phyloP scores from a whole-genome alignment of 1,140 invertebrate species.

The Drosophila lini region DNA sequence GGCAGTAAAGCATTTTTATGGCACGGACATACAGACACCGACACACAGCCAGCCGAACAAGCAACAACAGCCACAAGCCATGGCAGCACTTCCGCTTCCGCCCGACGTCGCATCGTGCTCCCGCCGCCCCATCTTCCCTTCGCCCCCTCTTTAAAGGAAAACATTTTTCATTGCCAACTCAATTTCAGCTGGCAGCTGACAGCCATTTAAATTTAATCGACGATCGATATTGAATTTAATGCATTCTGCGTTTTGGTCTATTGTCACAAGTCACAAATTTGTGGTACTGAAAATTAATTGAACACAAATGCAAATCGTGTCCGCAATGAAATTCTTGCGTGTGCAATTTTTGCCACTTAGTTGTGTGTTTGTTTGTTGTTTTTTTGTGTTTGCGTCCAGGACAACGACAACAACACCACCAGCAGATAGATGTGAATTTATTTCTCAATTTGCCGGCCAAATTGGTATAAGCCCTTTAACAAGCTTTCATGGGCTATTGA shows the following conservation, averaged over 20 bases:
- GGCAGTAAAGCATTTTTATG: slow-evolving; percentile 61
- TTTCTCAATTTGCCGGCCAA: slow-evolving; percentile 33
- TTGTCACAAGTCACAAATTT: slow-evolving; percentile 5
- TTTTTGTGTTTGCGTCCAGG: neutral
- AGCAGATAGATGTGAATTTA: slow-evolving; percentile 17
- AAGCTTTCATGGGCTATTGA: slow-evolving; percentile 26
- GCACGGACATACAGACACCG: slow-evolving; percentile 12
- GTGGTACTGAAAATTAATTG: slow-evolving; percentile 19
- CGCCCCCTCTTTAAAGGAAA: slow-evolving; percentile 7
- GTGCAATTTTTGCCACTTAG: neutral
- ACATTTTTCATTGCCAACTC: slow-evolving; percentile 25
- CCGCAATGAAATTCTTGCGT: neutral
- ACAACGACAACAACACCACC: neutral
- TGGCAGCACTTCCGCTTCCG: slow-evolving; percentile 60
- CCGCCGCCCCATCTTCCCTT: neutral
- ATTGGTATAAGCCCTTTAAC: slow-evolving; percentile 28
- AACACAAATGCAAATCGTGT: slow-evolving; percentile 13
- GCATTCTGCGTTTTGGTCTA: slow-evolving; percentile 1
- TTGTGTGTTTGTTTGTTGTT: slow-evolving; percentile 6
- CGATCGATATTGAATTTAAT: slow-evolving; percentile 37
- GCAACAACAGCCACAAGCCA: slow-evolving; percentile 47
- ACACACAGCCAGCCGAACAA: slow-evolving; percentile 12
- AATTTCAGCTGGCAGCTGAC: slow-evolving; percentile 8
- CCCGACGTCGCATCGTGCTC: slow-evolving; percentile 6
- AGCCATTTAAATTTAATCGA: slow-evolving; percentile 24